Conservation (phyloP, 1,140 invertebrate genomes). For the Colletes gigas region DNA sequence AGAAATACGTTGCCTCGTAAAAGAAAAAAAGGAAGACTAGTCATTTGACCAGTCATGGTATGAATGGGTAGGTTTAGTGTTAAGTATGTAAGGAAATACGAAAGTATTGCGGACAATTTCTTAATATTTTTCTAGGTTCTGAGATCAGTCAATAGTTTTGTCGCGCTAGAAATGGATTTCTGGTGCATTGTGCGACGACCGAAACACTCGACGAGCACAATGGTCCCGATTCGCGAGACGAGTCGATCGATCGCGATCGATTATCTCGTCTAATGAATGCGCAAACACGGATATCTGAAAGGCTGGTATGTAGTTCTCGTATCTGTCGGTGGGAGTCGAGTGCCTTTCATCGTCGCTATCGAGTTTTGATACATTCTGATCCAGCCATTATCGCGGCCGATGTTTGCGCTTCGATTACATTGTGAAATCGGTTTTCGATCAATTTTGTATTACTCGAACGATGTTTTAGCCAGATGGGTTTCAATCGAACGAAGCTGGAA, state of each 20-base stretch:
- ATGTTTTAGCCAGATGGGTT: neutral
- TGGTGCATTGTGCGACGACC: neutral
- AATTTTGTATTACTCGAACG: neutral
- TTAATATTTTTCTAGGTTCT: no score
- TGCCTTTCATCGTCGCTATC: constrained; percentile 1
- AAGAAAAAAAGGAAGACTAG: no score
- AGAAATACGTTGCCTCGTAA: no score
- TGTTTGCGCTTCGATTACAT: constrained; percentile 11
- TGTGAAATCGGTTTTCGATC: neutral
- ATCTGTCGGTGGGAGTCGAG: constrained; percentile 13
- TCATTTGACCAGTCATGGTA: no score
- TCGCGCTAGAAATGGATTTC: no score
- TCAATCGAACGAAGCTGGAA: neutral
- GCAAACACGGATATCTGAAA: constrained; percentile 26
- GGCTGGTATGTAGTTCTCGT: constrained; percentile 14
- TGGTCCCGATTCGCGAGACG: neutral
- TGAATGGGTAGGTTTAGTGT: no score
- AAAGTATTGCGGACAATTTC: no score
- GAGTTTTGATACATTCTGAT: constrained; percentile 13
- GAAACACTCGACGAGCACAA: neutral
- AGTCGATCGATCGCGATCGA: constrained; percentile 25
- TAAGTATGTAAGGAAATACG: no score
- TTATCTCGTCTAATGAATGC: constrained; percentile 44
- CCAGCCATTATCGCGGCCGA: neutral
- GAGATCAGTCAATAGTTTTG: no score